A percentile compares a stretch with the other conserved stretches of the same genome.
Conservation (phyloP, 1,140 invertebrate species). For the Pachyrhynchus sulphureomaculatus region DNA sequence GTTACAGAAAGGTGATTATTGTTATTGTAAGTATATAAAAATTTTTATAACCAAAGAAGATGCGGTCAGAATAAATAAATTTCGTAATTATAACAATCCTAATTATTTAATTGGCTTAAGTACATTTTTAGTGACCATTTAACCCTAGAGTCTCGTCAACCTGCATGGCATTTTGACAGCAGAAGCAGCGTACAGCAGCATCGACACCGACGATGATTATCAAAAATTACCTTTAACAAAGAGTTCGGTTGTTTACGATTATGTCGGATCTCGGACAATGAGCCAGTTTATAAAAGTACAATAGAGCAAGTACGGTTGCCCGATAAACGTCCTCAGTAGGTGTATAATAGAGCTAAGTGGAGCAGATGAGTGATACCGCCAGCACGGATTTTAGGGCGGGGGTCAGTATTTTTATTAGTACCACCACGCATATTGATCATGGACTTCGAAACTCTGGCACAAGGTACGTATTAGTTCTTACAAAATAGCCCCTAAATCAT, state of each 20-base stretch:
- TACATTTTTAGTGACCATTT: background rate
- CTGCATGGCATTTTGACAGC: background rate
- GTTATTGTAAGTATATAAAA: no score
- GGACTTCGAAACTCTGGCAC: conserved; percentile 48
- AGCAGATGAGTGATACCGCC: conserved; percentile 38
- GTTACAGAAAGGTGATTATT: no score
- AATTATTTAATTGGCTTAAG: background rate
- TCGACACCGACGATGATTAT: conserved; percentile 7
- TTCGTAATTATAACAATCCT: no score
- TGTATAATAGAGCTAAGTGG: conserved; percentile 31
- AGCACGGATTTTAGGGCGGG: conserved; percentile 29
- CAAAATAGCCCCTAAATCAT: background rate
- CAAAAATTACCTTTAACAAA: conserved; percentile 25
- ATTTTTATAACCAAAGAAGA: no score
- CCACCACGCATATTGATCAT: conserved; percentile 35
- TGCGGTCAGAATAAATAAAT: no score
- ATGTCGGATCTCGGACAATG: conserved; percentile 35
- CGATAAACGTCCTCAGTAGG: conserved; percentile 6
- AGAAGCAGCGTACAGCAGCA: background rate
- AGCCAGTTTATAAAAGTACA: conserved; percentile 38
- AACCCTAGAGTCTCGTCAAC: background rate
- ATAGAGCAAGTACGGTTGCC: conserved; percentile 31
- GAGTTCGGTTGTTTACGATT: conserved; percentile 39
- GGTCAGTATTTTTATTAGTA: conserved; percentile 34
- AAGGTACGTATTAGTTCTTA: conserved; percentile 42